Conservation (phyloP, 2,113 vertebrate genomes). For the Harpagus bidentatus region DNA sequence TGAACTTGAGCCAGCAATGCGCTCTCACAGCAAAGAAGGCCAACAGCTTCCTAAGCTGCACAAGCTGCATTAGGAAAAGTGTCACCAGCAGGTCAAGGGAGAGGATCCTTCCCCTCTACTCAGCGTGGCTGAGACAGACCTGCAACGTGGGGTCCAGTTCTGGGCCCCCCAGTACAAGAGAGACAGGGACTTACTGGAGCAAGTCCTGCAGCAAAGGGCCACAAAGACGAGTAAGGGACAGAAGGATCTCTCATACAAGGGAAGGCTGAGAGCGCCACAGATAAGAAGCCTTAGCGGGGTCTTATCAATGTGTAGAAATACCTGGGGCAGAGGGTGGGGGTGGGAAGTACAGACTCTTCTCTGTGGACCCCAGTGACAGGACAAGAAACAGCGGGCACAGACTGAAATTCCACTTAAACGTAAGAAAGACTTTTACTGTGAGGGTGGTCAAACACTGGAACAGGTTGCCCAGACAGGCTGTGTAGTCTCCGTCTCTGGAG, state of each 20-base stretch:
- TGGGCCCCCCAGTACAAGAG: background rate
- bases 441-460: background rate
- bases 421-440: background rate
- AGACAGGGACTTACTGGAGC: background rate
- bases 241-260: background rate
- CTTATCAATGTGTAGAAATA: fast-evolving
- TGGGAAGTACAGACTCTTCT: background rate
- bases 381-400: background rate
- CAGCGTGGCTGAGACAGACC: background rate
- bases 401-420: background rate
- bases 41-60: background rate
- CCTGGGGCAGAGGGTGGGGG: background rate
- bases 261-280: background rate
- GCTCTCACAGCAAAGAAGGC: background rate
- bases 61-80: background rate
- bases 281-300: background rate
- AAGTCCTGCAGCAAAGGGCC: background rate
- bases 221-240: background rate
- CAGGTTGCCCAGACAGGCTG: background rate
- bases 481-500: background rate
- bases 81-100: background rate
- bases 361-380: background rate
- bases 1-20: background rate
- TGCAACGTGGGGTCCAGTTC: background rate
- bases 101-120: background rate